These are phyloP conservation scores for Drosophila bipectinata DNA, from an alignment of 1,140 invertebrate species.

Conservation along the genomic window DNA sequence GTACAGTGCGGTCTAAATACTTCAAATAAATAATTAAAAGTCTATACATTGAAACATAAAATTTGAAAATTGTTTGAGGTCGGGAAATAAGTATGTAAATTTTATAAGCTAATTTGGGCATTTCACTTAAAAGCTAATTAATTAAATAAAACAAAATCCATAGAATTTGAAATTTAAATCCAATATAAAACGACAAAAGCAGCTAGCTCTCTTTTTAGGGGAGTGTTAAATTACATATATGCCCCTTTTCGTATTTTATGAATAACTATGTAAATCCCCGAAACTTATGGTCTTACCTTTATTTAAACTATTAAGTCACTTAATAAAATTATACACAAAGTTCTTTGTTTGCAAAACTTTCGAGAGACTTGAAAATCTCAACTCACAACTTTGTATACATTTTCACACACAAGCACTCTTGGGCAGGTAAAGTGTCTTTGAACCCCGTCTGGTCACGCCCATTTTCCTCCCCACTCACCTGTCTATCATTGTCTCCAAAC, in stretches of 20 bases:
- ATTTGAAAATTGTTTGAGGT: too few species aligned
- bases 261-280: too few species aligned
- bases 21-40: neutral
- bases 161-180: too few species aligned
- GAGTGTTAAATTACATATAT: neutral
- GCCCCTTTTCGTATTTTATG: neutral
- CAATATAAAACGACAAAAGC: too few species aligned
- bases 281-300: neutral
- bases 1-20: conserved; percentile 1
- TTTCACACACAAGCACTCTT: conserved; percentile 22
- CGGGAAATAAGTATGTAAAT: too few species aligned
- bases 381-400: conserved; percentile 12
- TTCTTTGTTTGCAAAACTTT: neutral
- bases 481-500: conserved; percentile 88
- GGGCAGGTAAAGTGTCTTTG: conserved; percentile 6
- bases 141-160: too few species aligned
- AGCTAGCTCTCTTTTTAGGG: too few species aligned
- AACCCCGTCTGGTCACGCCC: neutral
- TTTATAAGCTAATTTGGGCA: too few species aligned
- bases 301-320: neutral
- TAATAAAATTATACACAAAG: neutral
- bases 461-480: conserved; percentile 84
- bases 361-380: conserved; percentile 1
- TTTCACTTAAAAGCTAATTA: too few species aligned
- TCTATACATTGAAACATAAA: neutral